Conservation (phyloP, 2,888 invertebrate species). For the Conchocele bisecta region DNA sequence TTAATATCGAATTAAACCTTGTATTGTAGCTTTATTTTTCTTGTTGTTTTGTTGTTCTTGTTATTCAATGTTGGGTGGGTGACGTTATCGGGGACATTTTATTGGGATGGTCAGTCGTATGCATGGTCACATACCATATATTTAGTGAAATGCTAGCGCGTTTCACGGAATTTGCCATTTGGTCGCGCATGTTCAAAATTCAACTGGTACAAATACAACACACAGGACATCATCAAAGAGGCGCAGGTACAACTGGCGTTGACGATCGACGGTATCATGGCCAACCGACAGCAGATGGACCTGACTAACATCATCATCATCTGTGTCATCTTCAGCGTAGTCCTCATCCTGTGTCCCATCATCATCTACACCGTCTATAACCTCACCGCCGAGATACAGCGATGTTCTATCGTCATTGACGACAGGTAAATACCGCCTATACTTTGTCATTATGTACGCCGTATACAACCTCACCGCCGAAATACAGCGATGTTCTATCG, state of each 20-base stretch:
- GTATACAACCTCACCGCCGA: conserved; percentile 73
- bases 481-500: conserved; percentile 75
- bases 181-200: too few relatives aligned
- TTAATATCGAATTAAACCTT: too few relatives aligned
- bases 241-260: conserved; percentile 60
- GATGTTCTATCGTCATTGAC: conserved; percentile 73
- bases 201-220: too few relatives aligned
- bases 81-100: too few relatives aligned
- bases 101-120: too few relatives aligned
- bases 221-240: conserved; percentile 60
- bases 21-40: too few relatives aligned
- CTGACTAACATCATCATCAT: conserved; percentile 70
- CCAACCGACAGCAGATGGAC: conserved; percentile 57
- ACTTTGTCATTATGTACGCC: conserved; percentile 72
- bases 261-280: conserved; percentile 61
- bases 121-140: too few relatives aligned
- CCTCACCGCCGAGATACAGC: conserved; percentile 75
- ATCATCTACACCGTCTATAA: conserved; percentile 74
- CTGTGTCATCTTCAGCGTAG: conserved; percentile 68
- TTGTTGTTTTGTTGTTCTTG: too few relatives aligned
- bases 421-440: conserved; percentile 74
- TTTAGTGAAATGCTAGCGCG: too few relatives aligned
- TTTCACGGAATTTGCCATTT: too few relatives aligned
- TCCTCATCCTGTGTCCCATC: conserved; percentile 71
- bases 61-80: too few relatives aligned